Conservation (phyloP, 2,797 vertebrate genomes). For the Sebastes goodei region DNA sequence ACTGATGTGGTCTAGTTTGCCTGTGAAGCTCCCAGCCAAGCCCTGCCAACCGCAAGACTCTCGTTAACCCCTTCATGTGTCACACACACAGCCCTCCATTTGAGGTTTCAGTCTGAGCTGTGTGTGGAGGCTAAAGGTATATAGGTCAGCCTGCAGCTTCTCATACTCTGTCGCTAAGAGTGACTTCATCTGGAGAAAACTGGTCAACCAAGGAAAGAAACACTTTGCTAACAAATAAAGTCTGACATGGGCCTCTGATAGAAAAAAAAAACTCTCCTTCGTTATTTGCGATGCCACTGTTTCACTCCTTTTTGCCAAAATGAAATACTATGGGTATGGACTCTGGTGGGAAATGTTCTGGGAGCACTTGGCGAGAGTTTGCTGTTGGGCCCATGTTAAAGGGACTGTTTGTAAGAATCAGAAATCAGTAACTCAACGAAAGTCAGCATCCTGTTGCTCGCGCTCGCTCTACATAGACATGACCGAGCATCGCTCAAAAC, state of each 20-base stretch:
- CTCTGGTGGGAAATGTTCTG: neutral
- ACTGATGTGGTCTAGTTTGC: constrained; percentile 57
- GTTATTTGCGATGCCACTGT: neutral
- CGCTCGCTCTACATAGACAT: no score
- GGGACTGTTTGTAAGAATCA: no score
- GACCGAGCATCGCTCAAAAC: no score
- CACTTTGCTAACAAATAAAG: neutral
- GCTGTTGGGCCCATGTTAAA: neutral
- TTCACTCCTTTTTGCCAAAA: neutral
- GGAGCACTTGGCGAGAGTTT: neutral
- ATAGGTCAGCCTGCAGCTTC: constrained; percentile 20
- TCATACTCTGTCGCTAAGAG: neutral
- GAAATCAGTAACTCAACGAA: no score
- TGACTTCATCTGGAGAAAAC: neutral
- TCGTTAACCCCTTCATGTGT: constrained; percentile 40
- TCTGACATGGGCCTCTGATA: neutral
- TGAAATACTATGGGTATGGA: neutral
- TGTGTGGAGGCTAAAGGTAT: constrained; percentile 5
- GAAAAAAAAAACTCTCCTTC: neutral
- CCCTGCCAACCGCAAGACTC: constrained; percentile 17
- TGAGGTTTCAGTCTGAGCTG: constrained; percentile 20
- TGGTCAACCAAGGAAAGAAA: neutral
- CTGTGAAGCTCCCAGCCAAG: constrained; percentile 25
- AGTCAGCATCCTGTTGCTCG: no score
- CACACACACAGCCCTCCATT: neutral